Evolutionary conservation across 2,113 vertebrate species (phyloP).

Genomic region (Paracanthobrama guichenoti): DNA sequence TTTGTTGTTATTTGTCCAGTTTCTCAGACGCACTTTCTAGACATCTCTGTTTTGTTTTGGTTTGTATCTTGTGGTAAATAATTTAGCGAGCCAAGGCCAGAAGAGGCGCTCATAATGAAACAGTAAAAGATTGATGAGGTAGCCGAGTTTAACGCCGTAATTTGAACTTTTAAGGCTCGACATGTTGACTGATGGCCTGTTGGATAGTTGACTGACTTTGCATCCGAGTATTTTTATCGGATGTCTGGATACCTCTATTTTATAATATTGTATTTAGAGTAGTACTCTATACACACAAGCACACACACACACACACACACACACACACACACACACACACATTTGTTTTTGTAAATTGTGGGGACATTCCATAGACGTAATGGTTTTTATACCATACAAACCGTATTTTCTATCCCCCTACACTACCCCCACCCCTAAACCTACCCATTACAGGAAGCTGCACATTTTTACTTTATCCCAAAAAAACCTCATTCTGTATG

Average conservation of each 20-base stretch:
- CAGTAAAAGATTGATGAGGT: constrained; percentile 74
- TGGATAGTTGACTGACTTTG: not conserved
- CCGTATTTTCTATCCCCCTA: no score
- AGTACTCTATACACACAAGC: no score
- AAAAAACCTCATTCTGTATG: no score
- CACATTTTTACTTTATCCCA: no score
- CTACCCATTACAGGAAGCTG: no score
- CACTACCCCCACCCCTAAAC: no score
- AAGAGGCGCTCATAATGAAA: constrained; percentile 63
- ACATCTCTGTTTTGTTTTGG: constrained; percentile 55
- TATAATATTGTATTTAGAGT: not conserved
- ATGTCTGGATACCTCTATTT: not conserved
- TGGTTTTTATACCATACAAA: no score
- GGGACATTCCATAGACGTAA: no score
- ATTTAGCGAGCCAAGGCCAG: constrained; percentile 67
- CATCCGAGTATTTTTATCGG: not conserved
- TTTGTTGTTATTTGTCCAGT: not conserved
- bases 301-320: no score
- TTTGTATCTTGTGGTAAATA: constrained; percentile 67
- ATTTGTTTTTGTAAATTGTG: no score
- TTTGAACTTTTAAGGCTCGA: constrained; percentile 60
- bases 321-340: no score
- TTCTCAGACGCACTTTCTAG: not conserved
- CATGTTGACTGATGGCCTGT: constrained; percentile 43
- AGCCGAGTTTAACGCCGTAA: constrained; percentile 64